Conservation (phyloP, 2,113 vertebrate genomes). For the Etheostoma spectabile region DNA sequence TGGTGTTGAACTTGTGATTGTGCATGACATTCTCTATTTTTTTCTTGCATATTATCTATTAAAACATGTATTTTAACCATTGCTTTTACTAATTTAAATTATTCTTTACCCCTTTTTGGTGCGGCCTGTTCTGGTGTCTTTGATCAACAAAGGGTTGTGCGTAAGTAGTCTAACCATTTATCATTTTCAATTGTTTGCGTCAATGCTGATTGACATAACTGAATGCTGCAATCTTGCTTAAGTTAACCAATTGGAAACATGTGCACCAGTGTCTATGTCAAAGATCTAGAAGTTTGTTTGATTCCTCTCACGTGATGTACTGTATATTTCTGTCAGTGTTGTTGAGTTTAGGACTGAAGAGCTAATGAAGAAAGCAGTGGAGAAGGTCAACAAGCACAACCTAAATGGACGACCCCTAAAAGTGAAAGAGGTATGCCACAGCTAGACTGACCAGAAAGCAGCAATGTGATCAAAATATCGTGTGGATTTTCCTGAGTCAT, state of each 20-base stretch:
- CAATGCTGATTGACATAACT: neutral
- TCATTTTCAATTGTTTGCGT: neutral
- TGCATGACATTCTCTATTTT: conserved; percentile 65
- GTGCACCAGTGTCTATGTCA: neutral
- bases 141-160: conserved; percentile 91
- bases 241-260: neutral
- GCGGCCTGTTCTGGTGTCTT: conserved; percentile 63
- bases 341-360: conserved; percentile 99
- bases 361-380: conserved; percentile 97
- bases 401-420: conserved; percentile 96
- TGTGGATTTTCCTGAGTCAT: neutral
- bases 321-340: conserved; percentile 82
- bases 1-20: conserved; percentile 50
- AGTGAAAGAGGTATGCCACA: conserved; percentile 91
- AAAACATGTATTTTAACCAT: conserved; percentile 7
- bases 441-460: neutral
- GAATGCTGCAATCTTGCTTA: neutral
- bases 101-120: conserved; percentile 67
- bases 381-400: conserved; percentile 96
- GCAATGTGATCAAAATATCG: neutral
- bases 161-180: conserved; percentile 86
- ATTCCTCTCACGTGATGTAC: neutral
- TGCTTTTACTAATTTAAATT: conserved; percentile 64
- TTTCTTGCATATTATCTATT: neutral
- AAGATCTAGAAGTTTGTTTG: neutral